Percentiles rank a stretch among this genome's conserved stretches.
Conservation (phyloP, 2,113 vertebrate genomes). For the Ageneiosus marmoratus region DNA sequence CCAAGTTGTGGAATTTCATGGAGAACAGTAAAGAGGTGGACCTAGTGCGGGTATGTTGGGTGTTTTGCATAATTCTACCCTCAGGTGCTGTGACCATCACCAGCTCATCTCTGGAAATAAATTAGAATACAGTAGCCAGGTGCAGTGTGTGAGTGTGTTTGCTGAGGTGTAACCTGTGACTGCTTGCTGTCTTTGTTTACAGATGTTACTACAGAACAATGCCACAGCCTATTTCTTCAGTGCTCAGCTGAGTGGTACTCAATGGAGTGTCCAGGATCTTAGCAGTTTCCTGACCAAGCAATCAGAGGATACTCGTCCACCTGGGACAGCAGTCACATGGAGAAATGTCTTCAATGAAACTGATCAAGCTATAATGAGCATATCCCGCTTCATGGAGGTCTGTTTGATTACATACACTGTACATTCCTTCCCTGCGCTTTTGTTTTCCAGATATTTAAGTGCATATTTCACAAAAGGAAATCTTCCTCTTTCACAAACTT, state of each 20-base stretch:
- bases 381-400: conserved; percentile 96
- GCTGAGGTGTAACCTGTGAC: neutral
- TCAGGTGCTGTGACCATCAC: neutral
- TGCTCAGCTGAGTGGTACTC: conserved; percentile 71
- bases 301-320: conserved; percentile 63
- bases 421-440: neutral
- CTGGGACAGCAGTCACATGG: conserved; percentile 82
- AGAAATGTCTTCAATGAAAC: conserved; percentile 92
- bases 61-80: conserved; percentile 10
- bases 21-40: conserved; percentile 89
- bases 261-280: conserved; percentile 83
- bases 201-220: conserved; percentile 84
- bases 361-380: conserved; percentile 83
- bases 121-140: neutral
- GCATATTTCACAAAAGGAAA: neutral
- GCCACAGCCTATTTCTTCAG: conserved; percentile 74
- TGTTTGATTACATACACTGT: conserved; percentile 43
- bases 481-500: neutral
- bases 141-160: neutral
- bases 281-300: conserved; percentile 81
- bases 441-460: conserved; percentile 21
- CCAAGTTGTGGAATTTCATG: conserved; percentile 90
- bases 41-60: conserved; percentile 81
- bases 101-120: neutral
- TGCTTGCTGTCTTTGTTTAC: conserved; percentile 25